Evolutionary conservation across 2,113 vertebrate genomes (phyloP).

Genomic region (Ceyx melanurus): DNA sequence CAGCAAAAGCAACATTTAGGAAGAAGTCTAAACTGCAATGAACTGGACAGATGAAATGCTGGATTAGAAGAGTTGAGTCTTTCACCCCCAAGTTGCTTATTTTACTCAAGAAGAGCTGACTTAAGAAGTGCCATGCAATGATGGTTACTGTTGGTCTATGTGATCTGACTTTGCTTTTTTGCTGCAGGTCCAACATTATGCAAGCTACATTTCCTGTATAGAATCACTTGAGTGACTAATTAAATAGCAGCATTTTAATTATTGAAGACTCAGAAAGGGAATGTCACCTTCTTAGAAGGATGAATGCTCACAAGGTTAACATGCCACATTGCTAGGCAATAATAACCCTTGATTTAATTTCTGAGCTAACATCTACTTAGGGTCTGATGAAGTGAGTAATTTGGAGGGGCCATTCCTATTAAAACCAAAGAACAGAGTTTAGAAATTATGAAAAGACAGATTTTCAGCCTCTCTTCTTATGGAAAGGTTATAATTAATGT

Average conservation of each 20-base stretch:
- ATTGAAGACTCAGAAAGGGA: neutral
- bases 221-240: neutral
- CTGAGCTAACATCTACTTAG: neutral
- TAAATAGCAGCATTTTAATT: neutral
- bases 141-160: neutral
- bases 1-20: neutral
- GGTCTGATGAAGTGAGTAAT: neutral
- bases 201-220: neutral
- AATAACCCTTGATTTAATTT: neutral
- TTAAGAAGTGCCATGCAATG: neutral
- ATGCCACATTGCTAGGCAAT: neutral
- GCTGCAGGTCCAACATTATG: neutral
- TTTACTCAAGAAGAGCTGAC: neutral
- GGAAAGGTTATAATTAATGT: neutral
- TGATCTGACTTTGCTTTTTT: neutral
- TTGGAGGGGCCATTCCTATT: neutral
- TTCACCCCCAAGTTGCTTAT: neutral
- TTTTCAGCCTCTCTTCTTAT: neutral
- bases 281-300: neutral
- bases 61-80: neutral
- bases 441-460: neutral
- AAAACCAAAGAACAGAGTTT: neutral
- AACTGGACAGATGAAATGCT: neutral
- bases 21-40: neutral
- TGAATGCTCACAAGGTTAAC: neutral